Percentiles rank a stretch among this genome's conserved stretches.
These are phyloP conservation scores for Spicauda simplicius DNA, from an alignment of 2,888 invertebrate genomes.

Conservation along the genomic window DNA sequence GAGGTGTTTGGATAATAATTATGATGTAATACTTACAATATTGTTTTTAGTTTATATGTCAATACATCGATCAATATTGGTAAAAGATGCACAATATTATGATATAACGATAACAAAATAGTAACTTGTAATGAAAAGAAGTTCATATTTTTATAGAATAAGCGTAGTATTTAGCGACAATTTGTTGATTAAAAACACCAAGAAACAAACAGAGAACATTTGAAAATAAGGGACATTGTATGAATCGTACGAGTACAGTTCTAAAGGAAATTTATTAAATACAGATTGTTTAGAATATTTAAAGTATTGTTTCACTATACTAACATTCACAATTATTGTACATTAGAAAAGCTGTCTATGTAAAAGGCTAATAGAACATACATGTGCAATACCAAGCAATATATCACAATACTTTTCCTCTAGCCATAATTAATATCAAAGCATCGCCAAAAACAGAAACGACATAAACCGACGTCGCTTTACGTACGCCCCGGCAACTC, in stretches of 20 bases:
- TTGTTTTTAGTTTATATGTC: too few relatives aligned
- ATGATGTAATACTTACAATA: too few relatives aligned
- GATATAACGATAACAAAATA: too few relatives aligned
- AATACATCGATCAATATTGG: too few relatives aligned
- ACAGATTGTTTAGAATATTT: neutral
- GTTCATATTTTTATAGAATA: too few relatives aligned
- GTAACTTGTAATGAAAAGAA: too few relatives aligned
- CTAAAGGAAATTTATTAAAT: neutral
- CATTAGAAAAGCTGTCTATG: neutral
- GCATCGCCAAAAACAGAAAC: conserved; percentile 31
- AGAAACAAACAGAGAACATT: neutral
- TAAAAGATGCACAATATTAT: too few relatives aligned
- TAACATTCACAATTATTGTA: neutral
- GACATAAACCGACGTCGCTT: conserved; percentile 39
- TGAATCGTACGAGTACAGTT: neutral
- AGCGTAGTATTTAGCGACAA: too few relatives aligned
- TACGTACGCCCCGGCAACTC: conserved; percentile 44
- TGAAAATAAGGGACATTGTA: neutral
- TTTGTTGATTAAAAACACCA: neutral
- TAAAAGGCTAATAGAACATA: neutral
- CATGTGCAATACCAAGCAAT: neutral
- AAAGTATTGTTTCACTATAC: neutral
- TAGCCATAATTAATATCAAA: conserved; percentile 29
- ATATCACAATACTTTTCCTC: neutral
- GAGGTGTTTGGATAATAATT: too few relatives aligned